These are phyloP conservation scores for Vimba vimba DNA, from an alignment of 2,113 vertebrate genomes.

Conservation along the genomic window DNA sequence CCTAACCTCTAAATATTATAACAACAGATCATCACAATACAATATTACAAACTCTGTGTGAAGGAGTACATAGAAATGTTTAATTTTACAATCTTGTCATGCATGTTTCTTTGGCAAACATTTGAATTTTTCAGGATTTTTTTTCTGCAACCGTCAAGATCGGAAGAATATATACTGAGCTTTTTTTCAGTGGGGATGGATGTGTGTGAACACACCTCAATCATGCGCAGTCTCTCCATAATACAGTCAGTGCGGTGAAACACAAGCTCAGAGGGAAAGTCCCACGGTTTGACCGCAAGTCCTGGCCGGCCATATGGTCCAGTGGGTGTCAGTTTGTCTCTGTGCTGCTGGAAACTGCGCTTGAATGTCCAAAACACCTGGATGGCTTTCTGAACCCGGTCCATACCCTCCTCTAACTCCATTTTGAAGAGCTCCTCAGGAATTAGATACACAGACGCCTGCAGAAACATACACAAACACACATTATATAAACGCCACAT, in stretches of 20 bases:
- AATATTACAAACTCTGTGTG: background rate
- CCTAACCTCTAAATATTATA: background rate
- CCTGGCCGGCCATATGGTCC: constrained; percentile 53
- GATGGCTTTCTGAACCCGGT: constrained; percentile 72
- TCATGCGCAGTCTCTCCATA: constrained; percentile 68
- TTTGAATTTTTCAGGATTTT: background rate
- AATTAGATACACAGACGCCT: constrained; percentile 74
- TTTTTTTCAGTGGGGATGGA: background rate
- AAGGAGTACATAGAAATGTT: background rate
- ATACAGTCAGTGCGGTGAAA: constrained; percentile 69
- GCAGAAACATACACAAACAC: constrained; percentile 23
- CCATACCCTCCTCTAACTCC: constrained; percentile 75
- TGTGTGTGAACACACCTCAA: constrained; percentile 59
- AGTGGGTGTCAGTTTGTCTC: constrained; percentile 56
- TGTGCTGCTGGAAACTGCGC: constrained; percentile 66
- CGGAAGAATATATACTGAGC: background rate
- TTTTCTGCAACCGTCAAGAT: background rate
- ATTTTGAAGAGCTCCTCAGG: constrained; percentile 82
- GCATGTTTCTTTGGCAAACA: background rate
- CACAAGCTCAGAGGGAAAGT: constrained; percentile 72
- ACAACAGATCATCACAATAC: background rate
- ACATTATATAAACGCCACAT: background rate
- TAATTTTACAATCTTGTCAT: background rate
- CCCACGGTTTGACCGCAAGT: constrained; percentile 66
- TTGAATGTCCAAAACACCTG: constrained; percentile 73